These are phyloP conservation scores for Agrotis segetum DNA, from an alignment of 2,888 invertebrate genomes.

Conservation along the genomic window DNA sequence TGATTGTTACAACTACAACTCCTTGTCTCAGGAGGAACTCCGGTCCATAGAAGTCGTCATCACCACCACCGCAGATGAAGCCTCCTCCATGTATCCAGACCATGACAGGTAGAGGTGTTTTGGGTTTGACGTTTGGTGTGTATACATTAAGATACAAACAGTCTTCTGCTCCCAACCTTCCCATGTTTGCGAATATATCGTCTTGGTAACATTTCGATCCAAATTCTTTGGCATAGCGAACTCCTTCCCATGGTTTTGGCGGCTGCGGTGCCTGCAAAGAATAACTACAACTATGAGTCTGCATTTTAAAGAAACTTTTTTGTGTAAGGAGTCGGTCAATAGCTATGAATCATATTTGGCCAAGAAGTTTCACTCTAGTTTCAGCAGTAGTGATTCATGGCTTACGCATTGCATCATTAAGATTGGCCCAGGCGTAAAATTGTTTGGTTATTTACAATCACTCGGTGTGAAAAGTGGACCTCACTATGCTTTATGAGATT, in stretches of 20 bases:
- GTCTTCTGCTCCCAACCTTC: conserved; percentile 60
- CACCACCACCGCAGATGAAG: conserved; percentile 66
- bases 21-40: conserved; percentile 69
- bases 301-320: neutral
- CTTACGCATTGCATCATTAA: no score
- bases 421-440: no score
- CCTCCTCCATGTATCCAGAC: conserved; percentile 70
- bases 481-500: neutral
- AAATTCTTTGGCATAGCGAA: conserved; percentile 69
- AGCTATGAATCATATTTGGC: neutral
- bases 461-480: neutral
- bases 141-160: conserved; percentile 74
- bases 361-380: neutral
- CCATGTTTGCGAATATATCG: conserved; percentile 31
- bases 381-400: no score
- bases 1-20: conserved; percentile 67
- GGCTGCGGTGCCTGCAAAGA: conserved; percentile 62
- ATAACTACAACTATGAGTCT: neutral
- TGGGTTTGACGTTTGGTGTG: conserved; percentile 64
- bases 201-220: conserved; percentile 59
- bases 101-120: conserved; percentile 66
- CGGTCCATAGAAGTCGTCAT: conserved; percentile 67
- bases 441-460: no score
- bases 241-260: conserved; percentile 71
- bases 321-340: neutral